Evolutionary conservation across 1,140 invertebrate genomes (phyloP).

Genomic region (Macrosteles quadrilineatus): DNA sequence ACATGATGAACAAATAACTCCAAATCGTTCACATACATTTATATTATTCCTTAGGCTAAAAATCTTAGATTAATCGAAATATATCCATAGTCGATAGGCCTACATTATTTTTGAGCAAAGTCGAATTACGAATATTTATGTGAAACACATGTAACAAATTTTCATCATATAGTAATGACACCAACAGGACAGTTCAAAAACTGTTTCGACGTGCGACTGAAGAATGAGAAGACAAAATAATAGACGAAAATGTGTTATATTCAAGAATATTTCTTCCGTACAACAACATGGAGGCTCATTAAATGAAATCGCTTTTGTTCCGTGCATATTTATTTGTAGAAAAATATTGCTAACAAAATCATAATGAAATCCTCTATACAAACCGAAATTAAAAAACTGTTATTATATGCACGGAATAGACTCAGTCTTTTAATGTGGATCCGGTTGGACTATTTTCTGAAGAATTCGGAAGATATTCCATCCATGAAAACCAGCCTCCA

Average conservation of each 20-base stretch:
- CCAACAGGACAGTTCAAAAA: too few species aligned
- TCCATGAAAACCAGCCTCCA: conserved; percentile 21
- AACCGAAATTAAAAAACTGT: too few species aligned
- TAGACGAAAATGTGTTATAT: too few species aligned
- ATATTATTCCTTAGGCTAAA: conserved; percentile 8
- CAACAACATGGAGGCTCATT: too few species aligned
- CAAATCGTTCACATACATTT: background rate
- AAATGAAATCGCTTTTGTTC: too few species aligned
- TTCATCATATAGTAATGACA: background rate
- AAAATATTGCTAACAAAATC: too few species aligned
- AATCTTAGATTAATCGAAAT: conserved; percentile 11
- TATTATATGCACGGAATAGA: background rate
- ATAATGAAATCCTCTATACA: too few species aligned
- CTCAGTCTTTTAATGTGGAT: conserved; percentile 8
- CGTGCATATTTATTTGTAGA: too few species aligned
- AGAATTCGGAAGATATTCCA: conserved; percentile 15
- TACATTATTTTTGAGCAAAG: conserved; percentile 25
- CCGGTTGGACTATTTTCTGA: background rate
- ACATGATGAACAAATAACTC: background rate
- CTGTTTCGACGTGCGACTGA: too few species aligned
- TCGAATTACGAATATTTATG: conserved; percentile 2
- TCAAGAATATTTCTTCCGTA: too few species aligned
- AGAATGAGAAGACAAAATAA: too few species aligned
- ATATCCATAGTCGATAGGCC: conserved; percentile 10
- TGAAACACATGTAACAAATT: conserved; percentile 5